These are phyloP conservation scores for Pristiophorus japonicus DNA, from an alignment of 2,113 vertebrate species.

Conservation along the genomic window DNA sequence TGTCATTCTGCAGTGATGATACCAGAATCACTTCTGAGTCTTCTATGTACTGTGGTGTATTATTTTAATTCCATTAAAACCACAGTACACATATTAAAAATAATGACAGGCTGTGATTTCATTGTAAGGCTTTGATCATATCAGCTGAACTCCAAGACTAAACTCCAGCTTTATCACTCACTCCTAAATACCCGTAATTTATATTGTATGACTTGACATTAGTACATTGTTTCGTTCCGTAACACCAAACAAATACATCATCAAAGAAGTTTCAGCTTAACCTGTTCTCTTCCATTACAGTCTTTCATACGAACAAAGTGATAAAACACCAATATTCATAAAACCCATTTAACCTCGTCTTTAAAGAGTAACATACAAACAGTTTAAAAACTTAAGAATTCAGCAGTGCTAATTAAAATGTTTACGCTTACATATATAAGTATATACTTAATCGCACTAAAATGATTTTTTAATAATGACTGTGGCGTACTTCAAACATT, in stretches of 20 bases:
- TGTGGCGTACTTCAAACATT: background rate
- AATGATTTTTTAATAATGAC: background rate
- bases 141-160: background rate
- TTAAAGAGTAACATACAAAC: background rate
- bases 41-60: background rate
- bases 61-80: slow-evolving; percentile 3
- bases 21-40: background rate
- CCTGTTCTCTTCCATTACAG: background rate
- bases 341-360: background rate
- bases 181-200: slow-evolving; percentile 27
- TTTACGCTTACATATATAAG: no score
- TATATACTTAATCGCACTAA: background rate
- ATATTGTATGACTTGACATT: background rate
- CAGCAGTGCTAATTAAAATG: background rate
- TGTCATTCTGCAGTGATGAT: background rate
- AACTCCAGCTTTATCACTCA: background rate
- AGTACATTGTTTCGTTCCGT: background rate
- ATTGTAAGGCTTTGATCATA: slow-evolving; percentile 6
- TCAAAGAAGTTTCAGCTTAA: background rate
- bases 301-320: background rate
- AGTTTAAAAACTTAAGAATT: background rate
- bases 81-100: background rate
- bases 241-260: background rate
- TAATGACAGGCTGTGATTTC: background rate
- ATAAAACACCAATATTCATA: background rate